Base-by-base conservation (phyloP, 2,797 vertebrate genomes). In the Buphagus erythrorhynchus region DNA sequence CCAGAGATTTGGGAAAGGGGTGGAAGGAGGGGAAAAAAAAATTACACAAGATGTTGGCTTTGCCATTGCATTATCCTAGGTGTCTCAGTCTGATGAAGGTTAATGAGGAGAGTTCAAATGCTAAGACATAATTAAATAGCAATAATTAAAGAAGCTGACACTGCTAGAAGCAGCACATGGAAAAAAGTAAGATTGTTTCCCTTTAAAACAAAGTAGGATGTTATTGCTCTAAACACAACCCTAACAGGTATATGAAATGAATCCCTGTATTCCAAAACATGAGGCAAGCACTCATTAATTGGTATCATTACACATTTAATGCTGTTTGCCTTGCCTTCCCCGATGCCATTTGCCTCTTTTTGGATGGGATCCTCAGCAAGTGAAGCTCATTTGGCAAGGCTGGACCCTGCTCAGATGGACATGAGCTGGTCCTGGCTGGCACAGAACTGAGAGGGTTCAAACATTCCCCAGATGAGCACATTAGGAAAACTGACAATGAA, bases 91-190 rank as follows among this genome's bases (percentile, higher is more conserved):
- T 95, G 95, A 95, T 95, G 95, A 96, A 97, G 96, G 97, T 97
- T 97, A 97, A 97, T 92, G 95, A 97, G 96, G 92, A 97, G 79
- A 96, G 96, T 97, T 96, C 97, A 97, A 96, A 96, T 92, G 93
- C 77, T 94, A 97, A 88, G 93, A 88, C 66, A 76, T 95, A 97
- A 97, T 96, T 97, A 97, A 97, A 97, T 80, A 94, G 93, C 91
- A 94, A 97, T 95, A 97, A 97, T 97, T 97, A 97, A 97, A 96
- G 83, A 84, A 95, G 85, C 83, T 91, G 95, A 94, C 93, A 80
- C 43, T 61, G 80, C 88, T 86, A 92, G 74, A 95, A 96, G 95
- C 75, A 79, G 92, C 62, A 86, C 95, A 94, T 61, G 61, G 88
- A 72, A 93, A 75, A 80, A 87, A 83, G 54, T 62, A 67, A 46